Evolutionary conservation across 1,140 invertebrate species (phyloP).

Genomic region (Dryas iulia): DNA sequence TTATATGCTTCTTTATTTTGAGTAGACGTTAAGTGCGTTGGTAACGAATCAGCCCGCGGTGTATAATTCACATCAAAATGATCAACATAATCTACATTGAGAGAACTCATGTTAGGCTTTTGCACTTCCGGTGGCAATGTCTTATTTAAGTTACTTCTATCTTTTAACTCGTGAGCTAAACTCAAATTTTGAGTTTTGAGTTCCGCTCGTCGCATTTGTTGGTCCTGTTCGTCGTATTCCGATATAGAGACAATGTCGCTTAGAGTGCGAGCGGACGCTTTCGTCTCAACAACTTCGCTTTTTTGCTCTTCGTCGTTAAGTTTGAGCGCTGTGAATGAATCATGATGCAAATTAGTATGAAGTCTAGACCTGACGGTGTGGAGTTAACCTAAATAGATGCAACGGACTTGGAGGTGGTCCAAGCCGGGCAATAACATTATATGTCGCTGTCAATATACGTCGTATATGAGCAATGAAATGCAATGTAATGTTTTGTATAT

Average conservation of each 20-base stretch:
- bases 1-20: conserved; percentile 63
- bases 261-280: conserved; percentile 83
- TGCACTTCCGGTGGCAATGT: conserved; percentile 62
- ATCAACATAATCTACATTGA: conserved; percentile 55
- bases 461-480: not conserved
- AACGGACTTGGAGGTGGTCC: conserved; percentile 55
- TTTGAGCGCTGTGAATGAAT: conserved; percentile 75
- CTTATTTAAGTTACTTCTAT: conserved; percentile 49
- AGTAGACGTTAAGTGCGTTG: conserved; percentile 63
- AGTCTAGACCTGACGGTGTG: conserved; percentile 41
- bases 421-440: conserved; percentile 33
- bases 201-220: conserved; percentile 75
- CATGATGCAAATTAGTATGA: conserved; percentile 37
- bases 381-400: conserved; percentile 39
- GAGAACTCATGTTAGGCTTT: conserved; percentile 59
- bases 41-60: conserved; percentile 63
- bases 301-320: conserved; percentile 78
- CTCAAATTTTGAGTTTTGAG: conserved; percentile 59
- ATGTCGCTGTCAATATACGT: not conserved
- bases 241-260: conserved; percentile 87
- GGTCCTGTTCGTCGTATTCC: conserved; percentile 83
- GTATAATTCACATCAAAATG: conserved; percentile 50
- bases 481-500: not conserved
- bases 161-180: conserved; percentile 37
- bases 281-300: conserved; percentile 73